Evolutionary conservation across 2,888 invertebrate genomes (phyloP).

Genomic region (Pteria penguin): DNA sequence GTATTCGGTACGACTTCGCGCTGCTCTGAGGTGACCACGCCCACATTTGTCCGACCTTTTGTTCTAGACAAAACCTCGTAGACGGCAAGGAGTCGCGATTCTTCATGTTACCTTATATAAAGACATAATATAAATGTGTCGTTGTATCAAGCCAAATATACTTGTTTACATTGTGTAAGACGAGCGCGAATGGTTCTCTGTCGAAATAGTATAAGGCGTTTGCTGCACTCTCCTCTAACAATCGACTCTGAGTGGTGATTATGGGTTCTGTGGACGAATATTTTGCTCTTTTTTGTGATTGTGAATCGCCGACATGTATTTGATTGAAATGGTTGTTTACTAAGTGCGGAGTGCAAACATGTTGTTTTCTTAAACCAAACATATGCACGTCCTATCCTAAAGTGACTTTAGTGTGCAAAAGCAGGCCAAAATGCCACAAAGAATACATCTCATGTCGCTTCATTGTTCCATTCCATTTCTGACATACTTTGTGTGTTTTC

Average conservation of each 20-base stretch:
- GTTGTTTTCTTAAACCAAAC: too few relatives aligned
- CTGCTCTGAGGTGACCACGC: slow-evolving; percentile 14
- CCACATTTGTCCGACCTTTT: slow-evolving; percentile 17
- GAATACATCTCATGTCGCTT: too few relatives aligned
- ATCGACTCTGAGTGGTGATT: background rate
- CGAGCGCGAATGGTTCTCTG: background rate
- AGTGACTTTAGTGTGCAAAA: too few relatives aligned
- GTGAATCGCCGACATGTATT: background rate
- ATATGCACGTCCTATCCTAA: too few relatives aligned
- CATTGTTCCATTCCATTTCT: too few relatives aligned
- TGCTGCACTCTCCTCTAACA: background rate
- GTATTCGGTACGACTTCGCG: slow-evolving; percentile 22
- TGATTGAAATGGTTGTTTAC: too few relatives aligned
- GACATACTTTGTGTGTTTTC: too few relatives aligned
- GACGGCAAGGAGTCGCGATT: slow-evolving; percentile 22
- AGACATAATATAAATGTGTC: slow-evolving; percentile 13
- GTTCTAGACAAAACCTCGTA: slow-evolving; percentile 10
- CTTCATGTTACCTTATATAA: background rate
- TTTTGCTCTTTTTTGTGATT: slow-evolving; percentile 32
- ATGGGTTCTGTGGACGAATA: slow-evolving; percentile 9
- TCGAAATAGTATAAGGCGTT: background rate
- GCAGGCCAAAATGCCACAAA: too few relatives aligned
- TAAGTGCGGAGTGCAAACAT: too few relatives aligned
- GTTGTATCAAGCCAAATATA: slow-evolving; percentile 35
- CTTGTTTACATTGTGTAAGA: slow-evolving; percentile 27